A percentile compares a stretch with the other conserved stretches of the same genome.
These are phyloP conservation scores for Porites divaricata DNA, from an alignment of 92 coral and sea anemone species.

Conservation along the genomic window DNA sequence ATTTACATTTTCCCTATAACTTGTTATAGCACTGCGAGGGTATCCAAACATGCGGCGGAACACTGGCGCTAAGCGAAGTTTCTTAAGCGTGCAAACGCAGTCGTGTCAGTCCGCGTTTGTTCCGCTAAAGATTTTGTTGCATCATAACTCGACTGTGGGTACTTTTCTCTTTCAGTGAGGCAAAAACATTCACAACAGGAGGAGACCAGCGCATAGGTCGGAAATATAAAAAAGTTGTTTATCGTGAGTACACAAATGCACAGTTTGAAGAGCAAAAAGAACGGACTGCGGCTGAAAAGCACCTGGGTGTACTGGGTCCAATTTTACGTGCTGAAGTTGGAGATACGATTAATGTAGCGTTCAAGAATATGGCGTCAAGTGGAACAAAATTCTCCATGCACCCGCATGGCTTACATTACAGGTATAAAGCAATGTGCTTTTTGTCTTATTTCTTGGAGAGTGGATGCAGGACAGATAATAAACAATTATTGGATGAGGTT, in stretches of 20 bases:
- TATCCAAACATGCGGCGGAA: too few species aligned
- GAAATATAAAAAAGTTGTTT: conserved; percentile 82
- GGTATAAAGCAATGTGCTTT: not conserved
- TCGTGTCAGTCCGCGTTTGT: too few species aligned
- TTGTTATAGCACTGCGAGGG: too few species aligned
- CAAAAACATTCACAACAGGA: conserved; percentile 53
- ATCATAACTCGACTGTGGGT: not conserved
- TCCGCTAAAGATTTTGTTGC: too few species aligned
- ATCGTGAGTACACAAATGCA: conserved; percentile 74
- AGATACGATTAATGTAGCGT: conserved; percentile 84
- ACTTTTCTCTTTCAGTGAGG: conserved; percentile 43
- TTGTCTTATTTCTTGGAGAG: not conserved
- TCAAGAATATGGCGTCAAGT: conserved; percentile 76
- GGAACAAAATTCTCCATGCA: conserved; percentile 72
- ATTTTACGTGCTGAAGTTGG: conserved; percentile 94
- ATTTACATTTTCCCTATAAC: too few species aligned
- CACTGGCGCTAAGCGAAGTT: too few species aligned
- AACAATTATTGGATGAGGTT: not conserved
- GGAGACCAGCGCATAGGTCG: conserved; percentile 75
- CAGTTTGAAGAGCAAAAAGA: conserved; percentile 51
- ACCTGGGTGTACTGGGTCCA: conserved; percentile 91
- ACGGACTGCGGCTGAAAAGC: conserved; percentile 51
- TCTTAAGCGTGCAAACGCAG: too few species aligned
- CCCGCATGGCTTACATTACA: conserved; percentile 90
- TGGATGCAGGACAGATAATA: too few species aligned